Base-by-base conservation (phyloP, 1,140 invertebrate genomes). In the Monomorium pharaonis region DNA sequence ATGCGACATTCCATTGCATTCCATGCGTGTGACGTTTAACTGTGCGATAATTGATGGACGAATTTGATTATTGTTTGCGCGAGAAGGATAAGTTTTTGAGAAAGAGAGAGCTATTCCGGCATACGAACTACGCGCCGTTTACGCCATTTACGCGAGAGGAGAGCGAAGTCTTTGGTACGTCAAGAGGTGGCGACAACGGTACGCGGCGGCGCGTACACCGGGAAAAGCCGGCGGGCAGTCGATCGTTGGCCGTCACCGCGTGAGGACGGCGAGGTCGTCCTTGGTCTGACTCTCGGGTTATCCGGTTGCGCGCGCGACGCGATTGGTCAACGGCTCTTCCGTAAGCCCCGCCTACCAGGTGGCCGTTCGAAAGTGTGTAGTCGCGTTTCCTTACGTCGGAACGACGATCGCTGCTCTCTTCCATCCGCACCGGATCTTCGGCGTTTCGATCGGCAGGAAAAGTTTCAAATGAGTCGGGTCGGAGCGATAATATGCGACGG, bases 291-390 rank as follows among this genome's bases (percentile, higher is more conserved):
- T 54, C 44, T 65, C 60, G 75, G 44, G 44, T 75, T 89, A 74
- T 62, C 44, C 24, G 21, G 37, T 62, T 51, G 47, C 75, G 24
- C 21, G 49, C 54, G 49, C 54, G 49, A 69, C 75, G 84, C 63
- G 84, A 94, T 94, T 94, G 93, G 93, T 75, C 72, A 33, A 74
- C 58, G 77, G 65, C 78, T 85, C 67, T 87, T 85, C 83, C 84
- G 90, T 69, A 90, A 91, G 89, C 93, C 91, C 94, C 94, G 93
- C 94, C 94, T 94, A 93, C 91, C 91, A 92, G 91, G 93, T 93
- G 92, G 92, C 92, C 89, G 92, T 94, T 94, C 89, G 93, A 94
- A 94, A 94, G 94, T 94, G 91, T 94, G 91, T 94, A 93, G 91
- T 93, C 92, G 92, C 92, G 91, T 94, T 94, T 92, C 91, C 89